These are phyloP conservation scores for Tetramorium bicarinatum DNA, from an alignment of 2,888 invertebrate genomes.

Conservation along the genomic window DNA sequence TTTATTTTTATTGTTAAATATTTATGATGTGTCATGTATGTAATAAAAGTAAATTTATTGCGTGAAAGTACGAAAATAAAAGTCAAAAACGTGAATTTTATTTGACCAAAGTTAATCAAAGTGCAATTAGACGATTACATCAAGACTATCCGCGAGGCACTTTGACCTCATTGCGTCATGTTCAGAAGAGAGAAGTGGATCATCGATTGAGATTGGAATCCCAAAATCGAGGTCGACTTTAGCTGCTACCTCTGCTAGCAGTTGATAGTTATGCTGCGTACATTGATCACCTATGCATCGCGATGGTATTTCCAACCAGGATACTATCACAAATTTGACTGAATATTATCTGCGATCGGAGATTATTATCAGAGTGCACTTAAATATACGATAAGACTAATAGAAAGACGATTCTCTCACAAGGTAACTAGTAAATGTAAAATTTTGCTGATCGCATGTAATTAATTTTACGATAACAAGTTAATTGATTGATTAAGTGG, in stretches of 20 bases:
- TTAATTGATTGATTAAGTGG: background rate
- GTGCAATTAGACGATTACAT: constrained; percentile 10
- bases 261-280: constrained; percentile 42
- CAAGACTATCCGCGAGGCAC: background rate
- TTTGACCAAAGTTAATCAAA: background rate
- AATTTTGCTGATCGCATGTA: background rate
- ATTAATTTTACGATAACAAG: background rate
- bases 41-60: background rate
- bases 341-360: background rate
- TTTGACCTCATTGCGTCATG: constrained; percentile 9
- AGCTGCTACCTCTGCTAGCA: constrained; percentile 49
- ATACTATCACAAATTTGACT: background rate
- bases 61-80: background rate
- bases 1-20: background rate
- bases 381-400: background rate
- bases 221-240: constrained; percentile 70
- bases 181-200: constrained; percentile 67
- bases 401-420: background rate
- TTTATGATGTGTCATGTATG: background rate
- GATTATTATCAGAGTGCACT: background rate
- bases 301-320: background rate
- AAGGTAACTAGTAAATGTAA: background rate
- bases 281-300: constrained; percentile 38
- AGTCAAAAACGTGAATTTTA: background rate
- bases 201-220: constrained; percentile 76